Base-by-base conservation (phyloP, 2,797 vertebrate genomes). In the Notolepis coatsorum region DNA sequence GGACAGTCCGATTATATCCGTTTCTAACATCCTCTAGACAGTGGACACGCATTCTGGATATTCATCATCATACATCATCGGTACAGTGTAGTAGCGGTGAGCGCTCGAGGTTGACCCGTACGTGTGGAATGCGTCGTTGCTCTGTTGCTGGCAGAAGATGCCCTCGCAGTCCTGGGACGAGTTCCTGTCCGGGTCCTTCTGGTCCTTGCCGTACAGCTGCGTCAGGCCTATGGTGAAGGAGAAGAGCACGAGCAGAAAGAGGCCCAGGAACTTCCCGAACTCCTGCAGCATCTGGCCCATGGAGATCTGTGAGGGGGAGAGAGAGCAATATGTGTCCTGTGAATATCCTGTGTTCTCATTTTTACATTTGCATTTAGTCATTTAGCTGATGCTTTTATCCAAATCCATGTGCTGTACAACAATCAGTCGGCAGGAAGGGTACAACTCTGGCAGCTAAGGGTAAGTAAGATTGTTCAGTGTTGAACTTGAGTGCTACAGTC, bases 281-380 rank as follows among this genome's bases (percentile, higher is more conserved):
- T 99, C 97, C 86, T 98, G 97, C 72, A 99, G 92, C 98, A 99
- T 99, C 87, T 98, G 96, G 45, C 98, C 98, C 97, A 99, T 99
- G 43, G 97, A 99, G 86, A 99, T 99, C 98, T 99, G 66, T 35
- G 45, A n/a, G n/a, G n/a, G n/a, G n/a, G n/a, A n/a, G n/a, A n/a
- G n/a, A n/a, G 10, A 68, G 49, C n/a, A 25, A 76, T 5, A 54
- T n/a, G n/a, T n/a, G n/a, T n/a, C n/a, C n/a, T n/a, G n/a, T n/a
- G n/a, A n/a, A n/a, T n/a, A n/a, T n/a, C n/a, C n/a, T n/a, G n/a
- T n/a, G n/a, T n/a, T n/a, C n/a, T n/a, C n/a, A n/a, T n/a, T n/a
- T n/a, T n/a, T n/a, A n/a, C n/a, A n/a, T n/a, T n/a, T n/a, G n/a
- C n/a, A n/a, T n/a, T n/a, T n/a, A n/a, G n/a, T n/a, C n/a, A n/a